These are phyloP conservation scores for Peromyscus californicus DNA, from an alignment of 2,113 vertebrate species.

Conservation along the genomic window DNA sequence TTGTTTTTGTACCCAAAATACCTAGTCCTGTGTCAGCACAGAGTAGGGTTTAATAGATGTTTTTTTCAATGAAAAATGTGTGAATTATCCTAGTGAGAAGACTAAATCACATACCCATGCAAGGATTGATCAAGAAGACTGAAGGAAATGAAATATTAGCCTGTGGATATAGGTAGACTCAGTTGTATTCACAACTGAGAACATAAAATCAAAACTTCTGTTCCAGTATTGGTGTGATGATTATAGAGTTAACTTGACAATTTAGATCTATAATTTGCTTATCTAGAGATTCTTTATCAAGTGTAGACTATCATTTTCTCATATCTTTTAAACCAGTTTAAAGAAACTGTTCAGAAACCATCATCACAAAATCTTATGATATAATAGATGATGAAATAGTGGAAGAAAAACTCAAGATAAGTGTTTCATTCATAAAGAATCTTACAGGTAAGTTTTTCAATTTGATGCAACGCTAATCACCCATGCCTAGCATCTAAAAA, in stretches of 20 bases:
- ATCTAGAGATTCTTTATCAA: not conserved
- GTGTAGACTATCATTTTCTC: not conserved
- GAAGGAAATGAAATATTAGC: not conserved
- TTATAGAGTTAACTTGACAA: not conserved
- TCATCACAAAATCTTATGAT: not conserved
- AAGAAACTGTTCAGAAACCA: not conserved
- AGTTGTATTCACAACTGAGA: not conserved
- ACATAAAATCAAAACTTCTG: not conserved
- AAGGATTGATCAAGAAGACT: not conserved
- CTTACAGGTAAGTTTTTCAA: conserved; percentile 62
- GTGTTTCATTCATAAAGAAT: conserved; percentile 59
- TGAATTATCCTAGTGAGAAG: not conserved
- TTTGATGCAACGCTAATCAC: not conserved
- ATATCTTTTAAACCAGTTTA: not conserved
- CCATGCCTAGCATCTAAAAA: not conserved
- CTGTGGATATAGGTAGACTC: not conserved
- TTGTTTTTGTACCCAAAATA: not conserved
- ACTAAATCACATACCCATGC: not conserved
- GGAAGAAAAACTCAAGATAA: conserved; percentile 45
- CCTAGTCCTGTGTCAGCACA: not conserved
- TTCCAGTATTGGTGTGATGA: not conserved
- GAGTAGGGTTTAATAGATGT: not conserved
- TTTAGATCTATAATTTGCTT: not conserved
- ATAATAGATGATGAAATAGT: conserved; percentile 9
- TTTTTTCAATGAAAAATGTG: not conserved